Evolutionary conservation across 2,113 vertebrate genomes (phyloP).

Genomic region (Lophius piscatorius): DNA sequence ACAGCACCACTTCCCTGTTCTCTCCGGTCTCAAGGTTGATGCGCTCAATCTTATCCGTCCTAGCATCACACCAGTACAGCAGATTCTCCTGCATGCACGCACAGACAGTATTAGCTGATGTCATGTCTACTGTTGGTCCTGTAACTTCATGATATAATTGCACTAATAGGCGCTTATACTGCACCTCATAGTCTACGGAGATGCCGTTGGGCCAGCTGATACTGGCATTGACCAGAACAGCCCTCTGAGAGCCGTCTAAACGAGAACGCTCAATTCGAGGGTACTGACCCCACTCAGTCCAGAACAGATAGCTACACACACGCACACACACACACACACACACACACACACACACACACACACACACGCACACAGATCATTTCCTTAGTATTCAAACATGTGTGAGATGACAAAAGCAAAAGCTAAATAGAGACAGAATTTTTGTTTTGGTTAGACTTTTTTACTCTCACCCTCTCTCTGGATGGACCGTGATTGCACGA

Average conservation of each 20-base stretch:
- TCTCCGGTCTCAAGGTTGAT: slow-evolving; percentile 94
- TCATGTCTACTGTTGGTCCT: background rate
- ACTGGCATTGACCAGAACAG: slow-evolving; percentile 91
- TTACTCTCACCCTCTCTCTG: slow-evolving; percentile 89
- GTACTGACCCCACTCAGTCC: slow-evolving; percentile 98
- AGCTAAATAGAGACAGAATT: background rate
- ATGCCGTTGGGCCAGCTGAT: slow-evolving; percentile 99
- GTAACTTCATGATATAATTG: background rate
- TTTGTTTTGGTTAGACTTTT: background rate
- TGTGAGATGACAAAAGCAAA: slow-evolving; percentile 13
- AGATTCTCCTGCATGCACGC: slow-evolving; percentile 83
- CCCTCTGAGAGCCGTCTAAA: slow-evolving; percentile 88
- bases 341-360: too few relatives aligned
- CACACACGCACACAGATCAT: slow-evolving; percentile 9
- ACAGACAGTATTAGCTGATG: background rate
- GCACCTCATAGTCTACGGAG: slow-evolving; percentile 94
- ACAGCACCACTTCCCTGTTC: slow-evolving; percentile 91
- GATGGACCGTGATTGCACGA: slow-evolving; percentile 94
- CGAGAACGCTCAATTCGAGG: slow-evolving; percentile 94
- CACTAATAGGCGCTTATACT: background rate
- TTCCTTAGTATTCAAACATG: slow-evolving; percentile 15
- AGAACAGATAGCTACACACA: slow-evolving; percentile 90
- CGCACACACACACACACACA: slow-evolving; percentile 11
- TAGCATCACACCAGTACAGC: slow-evolving; percentile 97
- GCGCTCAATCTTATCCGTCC: slow-evolving; percentile 95